A percentile compares a stretch with the other conserved stretches of the same genome.
Evolutionary conservation across 2,797 vertebrate genomes (phyloP).

Genomic region (Eulemur mongoz): DNA sequence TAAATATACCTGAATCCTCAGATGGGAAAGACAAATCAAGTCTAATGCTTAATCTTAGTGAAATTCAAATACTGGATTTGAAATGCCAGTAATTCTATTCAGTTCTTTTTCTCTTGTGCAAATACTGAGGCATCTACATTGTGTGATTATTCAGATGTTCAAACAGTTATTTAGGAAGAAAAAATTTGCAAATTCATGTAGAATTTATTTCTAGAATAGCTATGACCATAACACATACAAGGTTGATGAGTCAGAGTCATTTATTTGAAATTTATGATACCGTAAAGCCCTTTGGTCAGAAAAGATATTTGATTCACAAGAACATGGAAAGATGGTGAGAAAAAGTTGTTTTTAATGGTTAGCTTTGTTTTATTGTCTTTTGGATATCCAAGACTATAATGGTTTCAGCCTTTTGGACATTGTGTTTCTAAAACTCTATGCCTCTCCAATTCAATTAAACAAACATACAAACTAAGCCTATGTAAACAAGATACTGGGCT

Average conservation of each 20-base stretch:
- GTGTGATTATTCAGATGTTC: slow-evolving; percentile 54
- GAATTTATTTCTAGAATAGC: slow-evolving; percentile 60
- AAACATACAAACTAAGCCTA: not conserved
- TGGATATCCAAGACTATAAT: not conserved
- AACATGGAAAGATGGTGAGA: not conserved
- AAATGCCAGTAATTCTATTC: slow-evolving; percentile 53
- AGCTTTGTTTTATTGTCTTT: not conserved
- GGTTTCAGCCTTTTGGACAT: not conserved
- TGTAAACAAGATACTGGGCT: not conserved
- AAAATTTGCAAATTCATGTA: not conserved
- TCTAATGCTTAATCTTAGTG: not conserved
- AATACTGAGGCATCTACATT: not conserved
- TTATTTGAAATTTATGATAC: slow-evolving; percentile 44
- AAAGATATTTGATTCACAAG: not conserved
- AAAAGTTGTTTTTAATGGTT: not conserved
- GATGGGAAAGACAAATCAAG: slow-evolving; percentile 52
- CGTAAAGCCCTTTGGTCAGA: not conserved
- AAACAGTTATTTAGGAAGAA: slow-evolving; percentile 48
- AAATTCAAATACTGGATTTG: slow-evolving; percentile 61
- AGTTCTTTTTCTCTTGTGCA: slow-evolving; percentile 41
- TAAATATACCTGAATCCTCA: slow-evolving; percentile 46
- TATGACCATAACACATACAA: not conserved
- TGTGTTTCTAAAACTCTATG: not conserved
- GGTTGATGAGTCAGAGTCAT: not conserved
- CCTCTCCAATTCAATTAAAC: not conserved